Evolutionary conservation across 2,113 vertebrate species (phyloP), one percentile per base, ranked within the genome.

Genomic region (Cyprinodon tularosa): DNA sequence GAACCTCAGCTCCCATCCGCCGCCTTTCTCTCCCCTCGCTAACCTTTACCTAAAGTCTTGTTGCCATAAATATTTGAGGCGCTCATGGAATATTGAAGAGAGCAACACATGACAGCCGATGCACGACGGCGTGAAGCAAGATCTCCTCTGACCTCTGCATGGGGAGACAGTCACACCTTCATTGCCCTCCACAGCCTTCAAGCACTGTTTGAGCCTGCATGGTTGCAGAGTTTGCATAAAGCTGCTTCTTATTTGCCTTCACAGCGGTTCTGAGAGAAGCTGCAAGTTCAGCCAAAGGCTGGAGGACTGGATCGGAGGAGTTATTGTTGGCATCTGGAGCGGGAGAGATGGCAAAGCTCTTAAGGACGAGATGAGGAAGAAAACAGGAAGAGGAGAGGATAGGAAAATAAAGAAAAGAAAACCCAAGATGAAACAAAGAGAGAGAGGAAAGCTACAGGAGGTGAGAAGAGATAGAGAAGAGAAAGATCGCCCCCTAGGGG

Each of bases 1-100:
- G 72, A 50, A 62, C 79, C 68, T 38, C 9, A 40, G 39, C 45
- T 29, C 3, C 3, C 62, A 77, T 65, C 77, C 78, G 84, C 78
- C 74, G 79, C 64, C 45, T 15, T 22, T 17, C 9, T 17, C 71
- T 20, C 71, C 14, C 61, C 61, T 78, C 61, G 76, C 66, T 81
- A 72, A 88, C 70, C 87, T 63, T 62, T 9, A 36, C 83, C 88
- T 88, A 87, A 29, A 93, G 91, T 85, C 76, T 62, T 80, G 84
- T 70, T 79, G 65, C 66, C 73, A 91, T 94, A 71, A 94, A 94
- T 93, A 93, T 93, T 94, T 94, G 77, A 94, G 77, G 59, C 38
- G 12, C 65, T 82, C 83, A 82, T 90, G 50, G 47, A 92, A 92
- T 87, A 94, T 93, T 90, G 63, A 94, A 71, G 72, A 81, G 69